Evolutionary conservation across 2,888 invertebrate species (phyloP).

Genomic region (Thelaira solivaga): DNA sequence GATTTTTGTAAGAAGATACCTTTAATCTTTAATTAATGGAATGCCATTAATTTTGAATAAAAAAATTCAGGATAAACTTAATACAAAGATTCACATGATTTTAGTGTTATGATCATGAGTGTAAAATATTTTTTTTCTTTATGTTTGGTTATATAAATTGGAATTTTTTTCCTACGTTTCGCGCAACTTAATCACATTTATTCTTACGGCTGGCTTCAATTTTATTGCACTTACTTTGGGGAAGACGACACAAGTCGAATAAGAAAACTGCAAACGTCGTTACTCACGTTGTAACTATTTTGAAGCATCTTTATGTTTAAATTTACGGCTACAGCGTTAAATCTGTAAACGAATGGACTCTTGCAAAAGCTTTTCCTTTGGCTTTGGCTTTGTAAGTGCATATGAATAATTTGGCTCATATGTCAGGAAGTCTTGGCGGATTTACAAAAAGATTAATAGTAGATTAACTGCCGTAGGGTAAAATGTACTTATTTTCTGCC

Average conservation of each 20-base stretch:
- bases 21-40: too few relatives aligned
- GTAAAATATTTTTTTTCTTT: background rate
- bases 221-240: conserved; percentile 48
- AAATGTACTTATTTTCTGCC: conserved; percentile 33
- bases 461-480: conserved; percentile 61
- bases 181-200: conserved; percentile 63
- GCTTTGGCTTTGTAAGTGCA: background rate
- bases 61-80: too few relatives aligned
- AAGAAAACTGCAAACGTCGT: conserved; percentile 23
- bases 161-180: too few relatives aligned
- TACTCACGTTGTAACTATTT: conserved; percentile 35
- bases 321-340: conserved; percentile 54
- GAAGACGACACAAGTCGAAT: conserved; percentile 27
- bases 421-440: conserved; percentile 63
- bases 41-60: background rate
- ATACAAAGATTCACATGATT: too few relatives aligned
- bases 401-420: conserved; percentile 59
- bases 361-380: too few relatives aligned
- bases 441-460: conserved; percentile 62
- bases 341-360: conserved; percentile 48
- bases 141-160: conserved; percentile 53
- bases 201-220: conserved; percentile 51
- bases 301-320: conserved; percentile 44
- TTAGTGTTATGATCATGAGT: background rate
- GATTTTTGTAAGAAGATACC: too few relatives aligned